These are phyloP conservation scores for Bettongia penicillata DNA, from an alignment of 2,113 vertebrate species.

Conservation along the genomic window DNA sequence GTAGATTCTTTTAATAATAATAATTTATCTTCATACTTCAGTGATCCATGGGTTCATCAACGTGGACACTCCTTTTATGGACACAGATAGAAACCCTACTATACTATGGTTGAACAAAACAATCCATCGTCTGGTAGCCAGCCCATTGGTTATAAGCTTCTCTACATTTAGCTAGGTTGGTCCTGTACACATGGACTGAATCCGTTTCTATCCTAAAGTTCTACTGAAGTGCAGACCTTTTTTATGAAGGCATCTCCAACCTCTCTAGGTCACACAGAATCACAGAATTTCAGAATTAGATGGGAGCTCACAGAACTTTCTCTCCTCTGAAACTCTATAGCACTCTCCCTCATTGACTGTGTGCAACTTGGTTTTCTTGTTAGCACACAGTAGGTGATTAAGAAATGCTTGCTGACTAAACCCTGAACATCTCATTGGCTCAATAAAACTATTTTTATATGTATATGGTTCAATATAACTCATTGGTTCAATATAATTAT, in stretches of 20 bases:
- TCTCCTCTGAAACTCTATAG: no score
- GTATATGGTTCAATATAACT: no score
- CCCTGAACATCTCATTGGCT: no score
- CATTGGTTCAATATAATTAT: no score
- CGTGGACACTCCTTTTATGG: neutral
- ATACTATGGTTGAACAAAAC: neutral
- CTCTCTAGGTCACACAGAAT: neutral
- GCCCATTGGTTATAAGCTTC: neutral
- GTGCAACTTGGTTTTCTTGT: no score
- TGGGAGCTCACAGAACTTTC: no score
- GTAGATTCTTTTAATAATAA: neutral
- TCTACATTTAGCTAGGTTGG: neutral
- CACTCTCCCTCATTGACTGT: no score
- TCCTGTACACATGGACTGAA: neutral
- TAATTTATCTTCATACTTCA: neutral
- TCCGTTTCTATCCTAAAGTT: neutral
- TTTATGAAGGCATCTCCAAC: neutral
- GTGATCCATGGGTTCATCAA: neutral
- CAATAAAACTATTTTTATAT: no score
- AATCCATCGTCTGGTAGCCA: neutral
- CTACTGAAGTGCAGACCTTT: neutral
- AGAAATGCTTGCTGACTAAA: no score
- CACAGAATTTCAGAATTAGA: no score
- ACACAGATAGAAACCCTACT: neutral
- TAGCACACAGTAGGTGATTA: no score